Percentiles rank a stretch among this genome's conserved stretches.
These are phyloP conservation scores for Saturnia pavonia DNA, from an alignment of 2,888 invertebrate genomes.

Conservation along the genomic window DNA sequence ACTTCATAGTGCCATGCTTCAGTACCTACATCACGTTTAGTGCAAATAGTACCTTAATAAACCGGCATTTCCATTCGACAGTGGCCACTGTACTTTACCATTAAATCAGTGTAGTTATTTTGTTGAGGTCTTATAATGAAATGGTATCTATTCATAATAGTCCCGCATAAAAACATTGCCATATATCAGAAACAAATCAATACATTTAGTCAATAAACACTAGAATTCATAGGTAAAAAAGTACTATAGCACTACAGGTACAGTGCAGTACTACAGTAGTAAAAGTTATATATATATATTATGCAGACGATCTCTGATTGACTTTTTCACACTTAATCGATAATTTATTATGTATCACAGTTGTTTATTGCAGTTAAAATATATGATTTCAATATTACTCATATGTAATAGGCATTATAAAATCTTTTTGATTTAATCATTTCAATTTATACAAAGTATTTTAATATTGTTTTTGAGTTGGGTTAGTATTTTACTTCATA, in stretches of 20 bases:
- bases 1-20: not conserved
- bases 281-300: not conserved
- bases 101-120: not conserved
- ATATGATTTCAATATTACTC: conserved; percentile 17
- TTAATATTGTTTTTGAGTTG: conserved; percentile 21
- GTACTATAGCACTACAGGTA: too few species aligned
- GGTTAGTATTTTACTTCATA: not conserved
- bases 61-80: not conserved
- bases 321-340: conserved; percentile 43
- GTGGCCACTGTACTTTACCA: not conserved
- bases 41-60: not conserved
- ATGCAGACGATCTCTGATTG: conserved; percentile 37
- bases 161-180: not conserved
- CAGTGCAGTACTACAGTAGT: not conserved
- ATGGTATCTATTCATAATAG: not conserved
- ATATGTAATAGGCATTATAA: not conserved
- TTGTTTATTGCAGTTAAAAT: conserved; percentile 65
- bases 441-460: conserved; percentile 23
- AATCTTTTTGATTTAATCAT: not conserved
- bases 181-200: too few species aligned
- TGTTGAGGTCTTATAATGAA: not conserved
- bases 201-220: too few species aligned
- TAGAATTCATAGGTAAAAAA: too few species aligned
- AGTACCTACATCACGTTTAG: not conserved
- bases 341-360: conserved; percentile 70